A percentile compares a stretch with the other conserved stretches of the same genome.
Evolutionary conservation across 1,140 invertebrate species (phyloP).

Genomic region (Caenorhabditis brenneri): DNA sequence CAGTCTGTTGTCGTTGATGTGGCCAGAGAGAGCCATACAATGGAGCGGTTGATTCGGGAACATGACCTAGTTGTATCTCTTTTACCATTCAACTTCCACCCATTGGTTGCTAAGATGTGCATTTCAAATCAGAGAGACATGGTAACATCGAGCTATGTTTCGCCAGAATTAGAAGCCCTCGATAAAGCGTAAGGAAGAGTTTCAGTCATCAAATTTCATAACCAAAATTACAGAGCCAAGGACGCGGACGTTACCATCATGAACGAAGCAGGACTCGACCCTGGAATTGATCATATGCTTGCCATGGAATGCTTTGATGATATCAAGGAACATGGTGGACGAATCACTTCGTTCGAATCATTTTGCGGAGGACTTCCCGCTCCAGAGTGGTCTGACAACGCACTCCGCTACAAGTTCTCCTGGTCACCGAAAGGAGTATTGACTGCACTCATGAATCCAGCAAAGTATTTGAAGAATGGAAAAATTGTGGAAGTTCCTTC

Average conservation of each 20-base stretch:
- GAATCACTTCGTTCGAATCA: constrained; percentile 89
- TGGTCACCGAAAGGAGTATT: constrained; percentile 75
- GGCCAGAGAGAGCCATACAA: constrained; percentile 77
- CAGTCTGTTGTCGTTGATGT: constrained; percentile 84
- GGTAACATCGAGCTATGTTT: constrained; percentile 94
- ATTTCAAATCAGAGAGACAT: constrained; percentile 85
- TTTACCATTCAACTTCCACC: constrained; percentile 89
- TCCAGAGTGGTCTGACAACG: constrained; percentile 90
- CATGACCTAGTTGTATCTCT: constrained; percentile 84
- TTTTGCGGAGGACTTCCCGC: constrained; percentile 95
- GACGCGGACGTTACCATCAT: constrained; percentile 86
- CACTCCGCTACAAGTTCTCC: constrained; percentile 94
- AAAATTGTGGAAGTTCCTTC: constrained; percentile 73
- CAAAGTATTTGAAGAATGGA: constrained; percentile 85
- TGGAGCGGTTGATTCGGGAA: constrained; percentile 79
- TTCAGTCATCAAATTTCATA: not conserved
- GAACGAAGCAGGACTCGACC: constrained; percentile 95
- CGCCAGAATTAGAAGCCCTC: constrained; percentile 79
- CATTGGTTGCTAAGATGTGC: constrained; percentile 82
- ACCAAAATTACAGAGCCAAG: constrained; percentile 76
- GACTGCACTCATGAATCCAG: constrained; percentile 84
- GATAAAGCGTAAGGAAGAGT: constrained; percentile 53
- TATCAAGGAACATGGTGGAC: constrained; percentile 79
- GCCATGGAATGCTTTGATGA: constrained; percentile 96
- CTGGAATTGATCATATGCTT: constrained; percentile 94